Evolutionary conservation across 2,113 vertebrate genomes (phyloP), one percentile per base, ranked within the genome.

Genomic region (Bostrychus sinensis): DNA sequence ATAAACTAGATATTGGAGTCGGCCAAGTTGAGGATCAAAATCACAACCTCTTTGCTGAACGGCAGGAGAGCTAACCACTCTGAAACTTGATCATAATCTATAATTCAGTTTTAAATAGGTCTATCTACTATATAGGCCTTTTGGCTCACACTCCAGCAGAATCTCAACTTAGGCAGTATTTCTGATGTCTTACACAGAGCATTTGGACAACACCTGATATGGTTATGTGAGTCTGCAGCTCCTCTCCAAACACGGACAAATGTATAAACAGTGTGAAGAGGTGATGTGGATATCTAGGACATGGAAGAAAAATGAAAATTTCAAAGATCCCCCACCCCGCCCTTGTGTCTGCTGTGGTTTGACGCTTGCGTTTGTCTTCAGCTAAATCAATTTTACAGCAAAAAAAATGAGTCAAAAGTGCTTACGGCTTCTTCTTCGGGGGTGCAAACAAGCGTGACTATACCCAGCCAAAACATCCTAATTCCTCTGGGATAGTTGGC

Each of bases 391-490:
- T 84, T 80, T 77, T 65, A 42, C 19, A 13, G 20, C 5, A 58
- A 56, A 50, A 66, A n/a, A 54, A 61, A 14, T 70, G 26, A 48
- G 5, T 65, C 20, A 11, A 16, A 66, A 56, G 32, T 58, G 51
- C 51, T 66, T 37, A 70, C 51, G 57, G 12, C 60, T 55, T 58
- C 50, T 61, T n/a, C n/a, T n/a, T n/a, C 76, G 41, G 30, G 70
- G 76, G 51, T 28, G 63, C 56, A 84, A 84, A 75, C 61, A 87
- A 64, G 19, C 12, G 23, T 26, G 41, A 71, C 75, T 84, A 75
- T 77, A 68, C 70, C 73, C 36, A 34, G 51, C 36, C 67, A 76
- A 73, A 87, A 86, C 81, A 76, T 82, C 66, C 43, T 26, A 20
- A 72, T 45, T 83, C 81, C 75, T 75, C 54, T 34, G 65, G 67